These are phyloP conservation scores for Mimachlamys varia DNA, from an alignment of 2,888 invertebrate species.

Conservation along the genomic window DNA sequence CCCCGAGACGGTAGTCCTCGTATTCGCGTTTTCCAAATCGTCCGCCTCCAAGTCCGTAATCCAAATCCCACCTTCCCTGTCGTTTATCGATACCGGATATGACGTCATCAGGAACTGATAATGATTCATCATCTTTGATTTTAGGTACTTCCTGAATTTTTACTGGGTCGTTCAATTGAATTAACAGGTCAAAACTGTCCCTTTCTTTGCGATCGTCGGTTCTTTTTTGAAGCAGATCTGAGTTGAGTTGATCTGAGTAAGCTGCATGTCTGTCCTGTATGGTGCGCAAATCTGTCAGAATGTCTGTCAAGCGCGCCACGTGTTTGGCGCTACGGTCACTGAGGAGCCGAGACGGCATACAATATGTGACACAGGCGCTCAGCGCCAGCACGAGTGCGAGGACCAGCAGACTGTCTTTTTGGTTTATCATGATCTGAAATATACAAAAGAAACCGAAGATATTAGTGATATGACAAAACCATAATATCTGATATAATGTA, in stretches of 20 bases:
- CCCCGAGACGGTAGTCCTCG: conserved; percentile 74
- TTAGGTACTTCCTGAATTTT: conserved; percentile 33
- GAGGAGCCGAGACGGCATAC: background rate
- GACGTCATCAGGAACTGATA: background rate
- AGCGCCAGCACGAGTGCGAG: background rate
- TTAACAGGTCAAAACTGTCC: background rate
- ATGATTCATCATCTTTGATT: background rate
- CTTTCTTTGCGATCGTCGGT: background rate
- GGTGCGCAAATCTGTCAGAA: background rate
- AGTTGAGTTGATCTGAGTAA: conserved; percentile 1
- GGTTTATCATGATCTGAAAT: conserved; percentile 2
- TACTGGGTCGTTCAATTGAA: conserved; percentile 31
- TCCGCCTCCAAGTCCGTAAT: conserved; percentile 79
- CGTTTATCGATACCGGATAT: conserved; percentile 64
- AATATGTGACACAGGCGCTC: conserved; percentile 12
- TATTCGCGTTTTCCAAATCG: conserved; percentile 76
- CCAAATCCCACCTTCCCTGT: conserved; percentile 77
- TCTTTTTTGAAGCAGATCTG: conserved; percentile 3
- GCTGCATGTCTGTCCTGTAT: background rate
- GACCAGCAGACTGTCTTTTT: background rate
- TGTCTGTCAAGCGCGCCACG: background rate
- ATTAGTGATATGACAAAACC: no score
- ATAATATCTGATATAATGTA: no score
- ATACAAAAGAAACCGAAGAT: background rate
- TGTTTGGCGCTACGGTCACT: background rate